phyloP scores from a whole-genome alignment of 2,888 invertebrate genomes.

The Sphaerophoria rueppellii region DNA sequence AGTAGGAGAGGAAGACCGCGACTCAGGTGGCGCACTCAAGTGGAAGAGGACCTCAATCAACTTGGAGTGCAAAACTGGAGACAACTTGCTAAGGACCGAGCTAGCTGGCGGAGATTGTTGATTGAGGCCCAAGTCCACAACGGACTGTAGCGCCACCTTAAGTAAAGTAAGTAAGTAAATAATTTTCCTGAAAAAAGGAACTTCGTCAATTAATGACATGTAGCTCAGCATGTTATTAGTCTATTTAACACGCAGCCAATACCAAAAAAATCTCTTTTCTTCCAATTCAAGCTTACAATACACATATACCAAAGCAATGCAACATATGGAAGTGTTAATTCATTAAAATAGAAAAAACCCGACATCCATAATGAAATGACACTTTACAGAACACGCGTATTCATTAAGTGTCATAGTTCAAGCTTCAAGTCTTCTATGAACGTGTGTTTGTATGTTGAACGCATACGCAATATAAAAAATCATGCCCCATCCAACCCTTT shows the following conservation, averaged over 20 bases:
- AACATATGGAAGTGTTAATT: slow-evolving; percentile 52
- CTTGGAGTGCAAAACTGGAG: too few species aligned
- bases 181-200: too few species aligned
- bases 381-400: slow-evolving; percentile 52
- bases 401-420: slow-evolving; percentile 68
- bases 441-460: not conserved
- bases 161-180: too few species aligned
- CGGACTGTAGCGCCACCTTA: too few species aligned
- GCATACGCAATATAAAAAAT: slow-evolving; percentile 48
- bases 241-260: not conserved
- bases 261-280: not conserved
- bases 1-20: too few species aligned
- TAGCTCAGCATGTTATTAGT: slow-evolving; percentile 22
- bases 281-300: not conserved
- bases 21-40: too few species aligned
- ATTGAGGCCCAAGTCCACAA: too few species aligned
- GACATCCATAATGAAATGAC: slow-evolving; percentile 54
- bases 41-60: too few species aligned
- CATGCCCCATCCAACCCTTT: not conserved
- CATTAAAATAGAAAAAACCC: slow-evolving; percentile 50
- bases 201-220: slow-evolving; percentile 48
- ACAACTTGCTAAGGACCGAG: too few species aligned
- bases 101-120: too few species aligned
- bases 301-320: not conserved
- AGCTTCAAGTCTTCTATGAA: slow-evolving; percentile 44